Percentiles rank a stretch among this genome's conserved stretches.
Evolutionary conservation across 2,113 vertebrate genomes (phyloP).

Genomic region (Plotosus lineatus): DNA sequence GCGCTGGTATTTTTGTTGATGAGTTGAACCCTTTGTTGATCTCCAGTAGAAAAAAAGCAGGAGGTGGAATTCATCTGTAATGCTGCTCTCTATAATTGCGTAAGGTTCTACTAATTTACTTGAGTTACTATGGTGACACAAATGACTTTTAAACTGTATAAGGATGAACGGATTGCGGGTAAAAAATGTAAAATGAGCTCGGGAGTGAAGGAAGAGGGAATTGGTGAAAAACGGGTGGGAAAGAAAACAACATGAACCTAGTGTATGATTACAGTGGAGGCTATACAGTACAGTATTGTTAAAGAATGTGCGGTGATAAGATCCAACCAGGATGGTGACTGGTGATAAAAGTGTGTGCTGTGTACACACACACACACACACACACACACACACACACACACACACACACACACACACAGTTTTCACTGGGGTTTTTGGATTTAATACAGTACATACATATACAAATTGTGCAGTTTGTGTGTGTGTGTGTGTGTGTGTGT

Average conservation of each 20-base stretch:
- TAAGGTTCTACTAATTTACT: background rate
- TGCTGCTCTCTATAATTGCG: background rate
- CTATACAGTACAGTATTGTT: background rate
- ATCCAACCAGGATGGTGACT: background rate
- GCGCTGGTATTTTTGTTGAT: too few species aligned
- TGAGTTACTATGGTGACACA: background rate
- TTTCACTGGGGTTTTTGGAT: too few species aligned
- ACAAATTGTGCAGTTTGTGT: too few species aligned
- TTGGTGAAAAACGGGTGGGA: background rate
- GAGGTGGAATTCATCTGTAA: background rate
- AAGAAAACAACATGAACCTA: background rate
- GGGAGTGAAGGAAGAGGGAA: background rate
- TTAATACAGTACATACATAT: too few species aligned
- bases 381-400: slow-evolving; percentile 11
- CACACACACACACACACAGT: background rate
- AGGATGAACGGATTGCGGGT: background rate
- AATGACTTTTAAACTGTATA: background rate
- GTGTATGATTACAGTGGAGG: background rate
- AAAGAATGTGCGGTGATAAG: background rate
- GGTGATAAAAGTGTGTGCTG: background rate
- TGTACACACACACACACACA: background rate
- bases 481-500: background rate
- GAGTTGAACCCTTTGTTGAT: background rate
- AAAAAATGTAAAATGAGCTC: background rate
- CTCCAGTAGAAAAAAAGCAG: background rate